phyloP scores from a whole-genome alignment of 2,113 vertebrate species.

The Bucco capensis region DNA sequence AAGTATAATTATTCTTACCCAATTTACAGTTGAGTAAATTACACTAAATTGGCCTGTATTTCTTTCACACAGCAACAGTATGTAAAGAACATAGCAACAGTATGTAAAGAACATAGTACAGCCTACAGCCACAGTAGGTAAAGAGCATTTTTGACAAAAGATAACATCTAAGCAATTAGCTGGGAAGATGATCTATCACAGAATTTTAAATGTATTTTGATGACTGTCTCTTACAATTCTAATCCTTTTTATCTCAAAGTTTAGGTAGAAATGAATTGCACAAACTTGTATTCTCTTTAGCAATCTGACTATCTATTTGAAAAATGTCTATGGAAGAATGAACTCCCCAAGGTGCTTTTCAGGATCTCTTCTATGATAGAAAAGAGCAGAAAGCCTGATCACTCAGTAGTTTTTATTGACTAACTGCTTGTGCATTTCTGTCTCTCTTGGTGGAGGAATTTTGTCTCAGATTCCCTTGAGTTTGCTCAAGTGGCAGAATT shows the following conservation, averaged over 20 bases:
- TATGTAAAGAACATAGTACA: background rate
- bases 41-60: too few relatives aligned
- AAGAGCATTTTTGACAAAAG: background rate
- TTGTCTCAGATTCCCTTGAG: background rate
- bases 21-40: background rate
- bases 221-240: background rate
- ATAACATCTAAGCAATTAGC: background rate
- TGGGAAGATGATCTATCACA: background rate
- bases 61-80: too few relatives aligned
- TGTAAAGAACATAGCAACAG: too few relatives aligned
- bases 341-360: background rate
- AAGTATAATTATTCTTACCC: background rate
- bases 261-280: background rate
- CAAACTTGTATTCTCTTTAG: background rate
- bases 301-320: background rate
- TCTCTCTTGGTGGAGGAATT: background rate
- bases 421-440: background rate
- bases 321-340: background rate
- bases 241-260: background rate
- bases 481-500: background rate
- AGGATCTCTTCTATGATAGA: background rate
- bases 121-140: background rate
- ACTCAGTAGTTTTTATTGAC: background rate
- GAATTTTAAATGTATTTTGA: background rate
- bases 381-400: background rate